Conservation (phyloP, 1,140 invertebrate genomes). For the Olivierus martensii region DNA sequence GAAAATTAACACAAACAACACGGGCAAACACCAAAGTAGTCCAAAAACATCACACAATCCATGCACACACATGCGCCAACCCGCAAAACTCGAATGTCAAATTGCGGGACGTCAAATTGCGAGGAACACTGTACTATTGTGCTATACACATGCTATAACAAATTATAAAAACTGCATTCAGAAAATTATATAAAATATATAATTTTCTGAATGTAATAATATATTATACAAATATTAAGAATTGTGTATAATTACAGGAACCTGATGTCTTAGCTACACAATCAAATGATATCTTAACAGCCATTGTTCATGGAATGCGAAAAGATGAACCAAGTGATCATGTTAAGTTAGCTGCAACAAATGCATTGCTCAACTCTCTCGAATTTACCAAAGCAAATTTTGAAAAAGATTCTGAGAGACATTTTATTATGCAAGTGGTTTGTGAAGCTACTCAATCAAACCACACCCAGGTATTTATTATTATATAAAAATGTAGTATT, state of each 20-base stretch:
- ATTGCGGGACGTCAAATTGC: no score
- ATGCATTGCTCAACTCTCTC: slow-evolving; percentile 90
- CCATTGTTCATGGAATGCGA: slow-evolving; percentile 97
- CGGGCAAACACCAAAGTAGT: no score
- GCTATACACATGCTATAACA: no score
- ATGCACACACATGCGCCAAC: no score
- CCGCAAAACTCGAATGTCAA: no score
- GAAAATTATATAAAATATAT: no score
- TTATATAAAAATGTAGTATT: background rate
- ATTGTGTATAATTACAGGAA: slow-evolving; percentile 40
- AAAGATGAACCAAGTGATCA: slow-evolving; percentile 63
- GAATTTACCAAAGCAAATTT: slow-evolving; percentile 99
- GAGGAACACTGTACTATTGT: no score
- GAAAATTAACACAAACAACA: no score
- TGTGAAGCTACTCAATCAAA: slow-evolving; percentile 58
- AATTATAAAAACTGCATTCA: no score
- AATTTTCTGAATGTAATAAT: no score
- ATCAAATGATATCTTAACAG: slow-evolving; percentile 93
- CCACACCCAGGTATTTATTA: slow-evolving; percentile 58
- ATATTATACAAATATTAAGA: no score
- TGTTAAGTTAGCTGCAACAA: slow-evolving; percentile 87
- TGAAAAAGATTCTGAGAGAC: slow-evolving; percentile 89
- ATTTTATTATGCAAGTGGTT: slow-evolving; percentile 98
- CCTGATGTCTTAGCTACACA: slow-evolving; percentile 78
- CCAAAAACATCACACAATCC: no score